Base-by-base conservation (phyloP, 1,140 invertebrate genomes). In the Megalopta genalis region DNA sequence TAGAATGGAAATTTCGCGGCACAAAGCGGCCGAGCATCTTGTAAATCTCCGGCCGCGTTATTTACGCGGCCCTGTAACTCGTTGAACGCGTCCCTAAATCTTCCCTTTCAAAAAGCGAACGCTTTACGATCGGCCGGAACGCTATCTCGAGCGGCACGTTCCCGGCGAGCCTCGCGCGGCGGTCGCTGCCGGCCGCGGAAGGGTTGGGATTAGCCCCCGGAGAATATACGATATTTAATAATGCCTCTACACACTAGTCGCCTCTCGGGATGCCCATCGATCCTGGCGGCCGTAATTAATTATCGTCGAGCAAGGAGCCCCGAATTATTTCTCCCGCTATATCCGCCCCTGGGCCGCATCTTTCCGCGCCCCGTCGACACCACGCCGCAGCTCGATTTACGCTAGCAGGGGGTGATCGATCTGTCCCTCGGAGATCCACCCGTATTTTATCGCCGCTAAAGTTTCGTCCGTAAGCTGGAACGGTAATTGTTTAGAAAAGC, bases 251-350 rank as follows among this genome's bases (percentile, higher is more conserved):
- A 54, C 62, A 76, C 70, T 84, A 64, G 52, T 76, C 63, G 59
- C 54, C 86, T 84, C 81, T 32, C 67, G 86, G 81, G 83, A 86
- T 57, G 84, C 10, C 79, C 87, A 90, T 90, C 87, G 87, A 90
- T 90, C 83, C 71, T 85, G 67, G 52, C 74, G 37, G 70, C 66
- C 77, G 49, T 90, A 88, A 91, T 91, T 90, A 90, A 90, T 90
- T 90, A 89, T 87, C 82, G 49, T n/a, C 63, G 69, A 81, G 82
- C 85, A 86, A 85, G 63, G 27, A 78, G 37, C 32, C 23, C 27
- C 57, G 37, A 86, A 86, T 85, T 82, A 85, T 86, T 85, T 73
- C 72, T 79, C 57, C 49, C 39, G 32, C 32, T 4, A 25, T 4
- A 25, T 72, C 72, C 67, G 46, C 77, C 59, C 62, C 46, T 39